A percentile compares a stretch with the other conserved stretches of the same genome.
These are phyloP conservation scores for Pseudoatta argentina DNA, from an alignment of 1,140 invertebrate genomes.

Conservation along the genomic window DNA sequence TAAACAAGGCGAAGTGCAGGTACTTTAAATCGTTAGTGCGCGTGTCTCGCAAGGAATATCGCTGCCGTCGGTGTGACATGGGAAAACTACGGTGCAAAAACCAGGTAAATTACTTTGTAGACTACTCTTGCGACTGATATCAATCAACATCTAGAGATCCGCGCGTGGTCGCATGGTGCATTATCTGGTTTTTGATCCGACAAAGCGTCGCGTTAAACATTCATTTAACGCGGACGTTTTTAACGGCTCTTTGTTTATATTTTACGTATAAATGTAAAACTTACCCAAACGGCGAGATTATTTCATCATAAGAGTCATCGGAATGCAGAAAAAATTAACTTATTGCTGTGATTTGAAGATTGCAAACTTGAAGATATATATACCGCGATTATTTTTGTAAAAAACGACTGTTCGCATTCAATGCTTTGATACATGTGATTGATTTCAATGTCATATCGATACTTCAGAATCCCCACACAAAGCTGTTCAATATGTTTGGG, in stretches of 20 bases:
- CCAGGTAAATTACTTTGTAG: conserved; percentile 68
- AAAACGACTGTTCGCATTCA: not conserved
- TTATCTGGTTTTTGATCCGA: conserved; percentile 75
- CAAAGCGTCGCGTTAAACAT: conserved; percentile 4
- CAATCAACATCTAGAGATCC: not conserved
- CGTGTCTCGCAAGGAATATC: conserved; percentile 56
- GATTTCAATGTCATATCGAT: conserved; percentile 73
- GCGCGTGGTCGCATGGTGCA: not conserved
- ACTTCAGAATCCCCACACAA: conserved; percentile 72
- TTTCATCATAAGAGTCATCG: not conserved
- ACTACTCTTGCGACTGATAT: not conserved
- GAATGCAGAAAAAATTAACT: not conserved
- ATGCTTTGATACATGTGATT: conserved; percentile 31
- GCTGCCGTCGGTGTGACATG: conserved; percentile 28
- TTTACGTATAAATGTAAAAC: not conserved
- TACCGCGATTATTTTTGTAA: not conserved
- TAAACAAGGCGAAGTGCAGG: conserved; percentile 28
- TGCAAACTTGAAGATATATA: not conserved
- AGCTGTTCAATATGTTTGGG: conserved; percentile 42
- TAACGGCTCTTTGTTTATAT: conserved; percentile 15
- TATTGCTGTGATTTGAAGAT: not conserved
- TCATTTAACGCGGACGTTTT: not conserved
- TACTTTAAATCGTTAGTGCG: conserved; percentile 46
- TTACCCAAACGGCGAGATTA: not conserved
- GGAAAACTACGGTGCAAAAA: conserved; percentile 70